Percentiles rank a stretch among this genome's conserved stretches.
Conservation (phyloP, 2,113 vertebrate genomes). For the Geococcyx californianus region DNA sequence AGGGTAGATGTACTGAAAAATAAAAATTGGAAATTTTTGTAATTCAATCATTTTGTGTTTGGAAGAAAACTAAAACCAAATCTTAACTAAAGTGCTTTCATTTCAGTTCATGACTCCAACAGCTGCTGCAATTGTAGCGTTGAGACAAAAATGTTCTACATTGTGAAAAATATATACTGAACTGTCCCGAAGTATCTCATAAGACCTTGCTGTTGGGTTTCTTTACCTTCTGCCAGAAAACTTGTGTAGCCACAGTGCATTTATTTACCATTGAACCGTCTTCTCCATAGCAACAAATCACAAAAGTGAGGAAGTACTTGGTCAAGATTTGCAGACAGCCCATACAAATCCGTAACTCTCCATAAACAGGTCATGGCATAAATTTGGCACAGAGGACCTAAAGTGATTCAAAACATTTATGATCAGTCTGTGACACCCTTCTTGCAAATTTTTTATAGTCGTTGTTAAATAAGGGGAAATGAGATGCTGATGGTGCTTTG, state of each 20-base stretch:
- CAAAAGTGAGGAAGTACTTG: neutral
- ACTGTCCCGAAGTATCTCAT: conserved; percentile 45
- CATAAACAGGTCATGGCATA: neutral
- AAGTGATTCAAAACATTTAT: neutral
- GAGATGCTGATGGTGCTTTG: neutral
- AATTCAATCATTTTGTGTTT: conserved; percentile 16
- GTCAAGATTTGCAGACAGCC: neutral
- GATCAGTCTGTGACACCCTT: neutral
- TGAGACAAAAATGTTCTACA: conserved; percentile 27
- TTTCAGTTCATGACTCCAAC: conserved; percentile 67
- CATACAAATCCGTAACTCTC: neutral
- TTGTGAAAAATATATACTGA: conserved; percentile 36
- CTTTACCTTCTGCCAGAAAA: conserved; percentile 15
- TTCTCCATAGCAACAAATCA: conserved; percentile 34
- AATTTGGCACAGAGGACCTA: neutral
- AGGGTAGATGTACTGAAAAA: neutral
- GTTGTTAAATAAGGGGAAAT: neutral
- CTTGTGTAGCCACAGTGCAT: neutral
- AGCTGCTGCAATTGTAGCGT: conserved; percentile 44
- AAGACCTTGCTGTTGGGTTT: neutral
- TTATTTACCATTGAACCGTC: conserved; percentile 29
- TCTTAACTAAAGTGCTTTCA: conserved; percentile 20
- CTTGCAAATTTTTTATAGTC: neutral
- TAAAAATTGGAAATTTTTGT: conserved; percentile 6
- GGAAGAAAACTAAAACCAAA: conserved; percentile 31